A percentile compares a stretch with the other conserved stretches of the same genome.
Evolutionary conservation across 2,113 vertebrate genomes (phyloP).

Genomic region (Lampris megalopsis): DNA sequence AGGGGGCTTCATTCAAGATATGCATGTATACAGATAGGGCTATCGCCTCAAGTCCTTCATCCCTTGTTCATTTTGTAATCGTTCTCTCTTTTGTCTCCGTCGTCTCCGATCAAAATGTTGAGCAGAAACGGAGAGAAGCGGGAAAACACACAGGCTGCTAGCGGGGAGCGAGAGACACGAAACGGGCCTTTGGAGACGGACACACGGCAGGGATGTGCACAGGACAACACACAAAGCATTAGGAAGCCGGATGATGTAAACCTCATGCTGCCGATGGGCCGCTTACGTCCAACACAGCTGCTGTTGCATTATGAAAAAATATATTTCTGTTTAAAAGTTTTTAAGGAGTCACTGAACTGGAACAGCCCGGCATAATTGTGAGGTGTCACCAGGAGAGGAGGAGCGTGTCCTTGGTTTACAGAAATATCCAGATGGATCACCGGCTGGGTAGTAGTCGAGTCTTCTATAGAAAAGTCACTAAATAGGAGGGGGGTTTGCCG

Average conservation of each 20-base stretch:
- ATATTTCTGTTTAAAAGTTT: neutral
- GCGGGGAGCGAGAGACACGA: neutral
- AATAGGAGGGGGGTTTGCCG: neutral
- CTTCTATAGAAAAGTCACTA: neutral
- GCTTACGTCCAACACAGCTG: too few species aligned
- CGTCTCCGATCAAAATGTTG: neutral
- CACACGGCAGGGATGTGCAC: constrained; percentile 4
- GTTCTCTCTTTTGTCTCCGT: neutral
- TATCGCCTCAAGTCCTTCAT: neutral
- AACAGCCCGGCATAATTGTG: constrained; percentile 1
- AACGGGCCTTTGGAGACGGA: constrained; percentile 2
- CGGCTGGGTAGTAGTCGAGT: neutral
- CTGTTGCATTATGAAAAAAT: neutral
- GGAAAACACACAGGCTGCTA: neutral
- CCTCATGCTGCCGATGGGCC: neutral
- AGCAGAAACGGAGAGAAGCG: neutral
- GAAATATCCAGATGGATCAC: neutral
- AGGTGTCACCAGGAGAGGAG: neutral
- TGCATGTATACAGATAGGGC: too few species aligned
- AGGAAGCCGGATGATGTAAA: neutral
- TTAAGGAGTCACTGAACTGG: constrained; percentile 6
- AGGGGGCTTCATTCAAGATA: neutral
- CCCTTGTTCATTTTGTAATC: neutral
- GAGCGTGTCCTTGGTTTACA: neutral
- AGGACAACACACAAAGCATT: constrained; percentile 13